phyloP scores from a whole-genome alignment of 2,113 vertebrate genomes.

The Mohoua ochrocephala region DNA sequence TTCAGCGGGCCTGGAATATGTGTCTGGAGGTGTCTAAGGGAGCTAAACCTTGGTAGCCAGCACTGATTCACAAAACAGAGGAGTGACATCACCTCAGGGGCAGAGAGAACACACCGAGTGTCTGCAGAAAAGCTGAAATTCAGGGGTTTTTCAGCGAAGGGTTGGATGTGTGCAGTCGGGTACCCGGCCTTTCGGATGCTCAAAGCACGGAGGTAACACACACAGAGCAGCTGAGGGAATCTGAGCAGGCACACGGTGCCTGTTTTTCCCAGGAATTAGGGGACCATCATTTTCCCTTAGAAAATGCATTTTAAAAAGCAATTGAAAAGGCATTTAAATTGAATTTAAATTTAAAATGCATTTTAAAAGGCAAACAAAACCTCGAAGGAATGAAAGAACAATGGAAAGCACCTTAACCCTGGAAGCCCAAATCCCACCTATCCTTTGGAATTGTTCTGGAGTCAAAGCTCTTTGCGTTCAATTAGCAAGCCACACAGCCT shows the following conservation, averaged over 20 bases:
- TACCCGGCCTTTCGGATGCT: neutral
- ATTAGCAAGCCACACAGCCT: neutral
- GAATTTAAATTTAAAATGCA: too few relatives aligned
- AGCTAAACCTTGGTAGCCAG: neutral
- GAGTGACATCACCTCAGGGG: neutral
- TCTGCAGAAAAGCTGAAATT: neutral
- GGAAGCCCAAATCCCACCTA: neutral
- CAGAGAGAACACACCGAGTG: neutral
- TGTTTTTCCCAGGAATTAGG: neutral
- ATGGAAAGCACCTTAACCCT: neutral
- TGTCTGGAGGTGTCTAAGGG: neutral
- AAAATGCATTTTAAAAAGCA: neutral
- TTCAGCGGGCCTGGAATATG: neutral
- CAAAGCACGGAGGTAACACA: too few relatives aligned
- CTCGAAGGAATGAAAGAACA: neutral
- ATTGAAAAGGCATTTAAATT: too few relatives aligned
- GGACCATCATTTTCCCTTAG: neutral
- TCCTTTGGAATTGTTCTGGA: neutral
- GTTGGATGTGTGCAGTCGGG: neutral
- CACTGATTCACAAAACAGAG: neutral
- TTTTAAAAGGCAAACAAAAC: neutral
- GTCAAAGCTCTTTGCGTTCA: neutral
- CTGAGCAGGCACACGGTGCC: neutral
- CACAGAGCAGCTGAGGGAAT: neutral
- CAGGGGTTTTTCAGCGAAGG: neutral